These are phyloP conservation scores for Crocuta crocuta DNA, from an alignment of 2,113 vertebrate genomes.

Conservation along the genomic window DNA sequence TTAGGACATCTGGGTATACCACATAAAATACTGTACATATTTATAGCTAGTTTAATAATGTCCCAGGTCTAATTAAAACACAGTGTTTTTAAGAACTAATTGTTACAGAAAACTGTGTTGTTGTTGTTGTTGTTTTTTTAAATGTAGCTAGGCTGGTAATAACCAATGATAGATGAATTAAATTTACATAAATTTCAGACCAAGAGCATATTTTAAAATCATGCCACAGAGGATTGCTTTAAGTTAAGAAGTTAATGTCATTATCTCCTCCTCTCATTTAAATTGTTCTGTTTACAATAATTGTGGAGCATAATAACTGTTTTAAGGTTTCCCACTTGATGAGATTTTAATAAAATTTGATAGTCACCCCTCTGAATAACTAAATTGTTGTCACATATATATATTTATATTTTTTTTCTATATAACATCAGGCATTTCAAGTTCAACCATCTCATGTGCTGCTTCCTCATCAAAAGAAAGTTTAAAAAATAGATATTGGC, in stretches of 20 bases:
- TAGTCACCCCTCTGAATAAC: constrained; percentile 67
- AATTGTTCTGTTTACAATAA: constrained; percentile 94
- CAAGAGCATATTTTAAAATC: constrained; percentile 95
- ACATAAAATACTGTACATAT: constrained; percentile 87
- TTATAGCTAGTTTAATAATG: constrained; percentile 85
- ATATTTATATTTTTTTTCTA: background rate
- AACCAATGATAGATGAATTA: constrained; percentile 97
- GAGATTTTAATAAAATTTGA: constrained; percentile 92
- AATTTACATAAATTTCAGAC: constrained; percentile 98
- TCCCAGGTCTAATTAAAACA: constrained; percentile 95
- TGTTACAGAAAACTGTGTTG: constrained; percentile 93
- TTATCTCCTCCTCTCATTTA: constrained; percentile 96
- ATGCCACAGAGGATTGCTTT: constrained; percentile 96
- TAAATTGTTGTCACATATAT: constrained; percentile 82
- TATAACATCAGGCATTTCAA: background rate
- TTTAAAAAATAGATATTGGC: background rate
- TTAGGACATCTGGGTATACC: constrained; percentile 60
- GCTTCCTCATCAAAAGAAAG: constrained; percentile 18
- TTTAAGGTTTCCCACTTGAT: constrained; percentile 92
- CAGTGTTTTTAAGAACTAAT: constrained; percentile 93
- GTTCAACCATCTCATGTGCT: background rate
- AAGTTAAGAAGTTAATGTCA: constrained; percentile 97
- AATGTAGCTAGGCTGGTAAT: constrained; percentile 94
- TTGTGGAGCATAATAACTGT: constrained; percentile 93
- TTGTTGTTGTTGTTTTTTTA: constrained; percentile 58